These are phyloP conservation scores for Lepisosteus oculatus DNA, from an alignment of 2,113 vertebrate genomes.

Conservation along the genomic window DNA sequence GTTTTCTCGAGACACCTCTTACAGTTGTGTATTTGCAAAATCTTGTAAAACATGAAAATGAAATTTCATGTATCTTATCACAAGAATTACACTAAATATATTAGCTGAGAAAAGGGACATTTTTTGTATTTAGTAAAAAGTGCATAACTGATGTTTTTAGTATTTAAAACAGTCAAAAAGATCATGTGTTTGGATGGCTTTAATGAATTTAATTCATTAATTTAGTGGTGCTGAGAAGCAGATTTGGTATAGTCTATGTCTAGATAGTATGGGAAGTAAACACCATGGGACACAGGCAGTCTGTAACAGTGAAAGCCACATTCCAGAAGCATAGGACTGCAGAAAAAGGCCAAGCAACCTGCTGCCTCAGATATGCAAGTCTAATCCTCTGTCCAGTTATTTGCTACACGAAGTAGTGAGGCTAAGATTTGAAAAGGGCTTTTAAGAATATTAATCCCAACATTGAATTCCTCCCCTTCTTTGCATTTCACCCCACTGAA, in stretches of 20 bases:
- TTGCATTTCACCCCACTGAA: slow-evolving; percentile 25
- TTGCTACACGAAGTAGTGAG: not conserved
- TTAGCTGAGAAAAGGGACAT: no score
- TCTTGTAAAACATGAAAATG: no score
- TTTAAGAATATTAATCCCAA: not conserved
- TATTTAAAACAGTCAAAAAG: not conserved
- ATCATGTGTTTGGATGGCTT: no score
- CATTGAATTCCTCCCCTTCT: slow-evolving; percentile 31
- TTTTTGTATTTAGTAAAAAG: no score
- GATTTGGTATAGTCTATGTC: not conserved
- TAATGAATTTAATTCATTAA: not conserved
- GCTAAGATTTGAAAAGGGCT: not conserved
- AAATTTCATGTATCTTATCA: no score
- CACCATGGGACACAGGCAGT: not conserved
- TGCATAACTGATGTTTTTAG: no score
- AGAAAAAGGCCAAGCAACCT: not conserved
- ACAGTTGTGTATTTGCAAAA: no score
- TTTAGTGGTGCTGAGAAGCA: not conserved
- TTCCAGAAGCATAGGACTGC: not conserved
- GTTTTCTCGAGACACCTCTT: no score
- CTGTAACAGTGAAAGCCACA: not conserved
- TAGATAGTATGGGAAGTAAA: not conserved
- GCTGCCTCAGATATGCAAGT: not conserved
- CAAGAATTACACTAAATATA: no score
- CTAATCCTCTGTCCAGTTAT: not conserved